These are phyloP conservation scores for Morone saxatilis DNA, from an alignment of 2,113 vertebrate genomes.

Conservation along the genomic window DNA sequence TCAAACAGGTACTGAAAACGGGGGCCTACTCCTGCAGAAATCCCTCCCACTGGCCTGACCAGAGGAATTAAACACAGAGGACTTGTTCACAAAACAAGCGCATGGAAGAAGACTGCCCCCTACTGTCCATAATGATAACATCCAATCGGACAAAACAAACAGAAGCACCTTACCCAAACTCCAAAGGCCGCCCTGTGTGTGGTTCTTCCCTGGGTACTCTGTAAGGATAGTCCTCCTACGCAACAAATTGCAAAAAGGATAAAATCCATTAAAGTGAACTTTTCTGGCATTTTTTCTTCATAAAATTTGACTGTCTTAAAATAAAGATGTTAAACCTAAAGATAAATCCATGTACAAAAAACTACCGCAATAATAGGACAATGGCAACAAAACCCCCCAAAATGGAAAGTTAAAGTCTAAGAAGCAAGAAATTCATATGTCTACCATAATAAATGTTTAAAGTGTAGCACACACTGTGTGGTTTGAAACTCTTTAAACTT, in stretches of 20 bases:
- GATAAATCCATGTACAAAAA: not conserved
- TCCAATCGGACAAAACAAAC: not conserved
- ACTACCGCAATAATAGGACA: not conserved
- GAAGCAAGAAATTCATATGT: too few relatives aligned
- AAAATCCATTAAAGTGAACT: not conserved
- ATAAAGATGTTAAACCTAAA: not conserved
- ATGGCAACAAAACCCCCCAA: not conserved
- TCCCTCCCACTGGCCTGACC: not conserved
- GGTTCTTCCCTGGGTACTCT: conserved; percentile 81
- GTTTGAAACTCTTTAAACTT: not conserved
- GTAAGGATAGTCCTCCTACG: conserved; percentile 82
- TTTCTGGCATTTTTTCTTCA: not conserved
- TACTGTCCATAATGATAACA: conserved; percentile 30
- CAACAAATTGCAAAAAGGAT: not conserved
- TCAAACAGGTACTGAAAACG: conserved; percentile 13
- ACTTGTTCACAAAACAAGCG: not conserved
- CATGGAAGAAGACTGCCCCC: conserved; percentile 15
- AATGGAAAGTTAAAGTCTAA: not conserved
- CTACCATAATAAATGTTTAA: too few relatives aligned
- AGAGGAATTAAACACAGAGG: conserved; percentile 14
- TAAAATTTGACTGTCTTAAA: too few relatives aligned
- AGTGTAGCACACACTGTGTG: not conserved
- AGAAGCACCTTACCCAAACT: conserved; percentile 79
- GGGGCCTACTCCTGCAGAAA: not conserved
- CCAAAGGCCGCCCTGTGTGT: conserved; percentile 74